Base-by-base conservation (phyloP, 1,140 invertebrate species). In the Reticulitermes speratus region DNA sequence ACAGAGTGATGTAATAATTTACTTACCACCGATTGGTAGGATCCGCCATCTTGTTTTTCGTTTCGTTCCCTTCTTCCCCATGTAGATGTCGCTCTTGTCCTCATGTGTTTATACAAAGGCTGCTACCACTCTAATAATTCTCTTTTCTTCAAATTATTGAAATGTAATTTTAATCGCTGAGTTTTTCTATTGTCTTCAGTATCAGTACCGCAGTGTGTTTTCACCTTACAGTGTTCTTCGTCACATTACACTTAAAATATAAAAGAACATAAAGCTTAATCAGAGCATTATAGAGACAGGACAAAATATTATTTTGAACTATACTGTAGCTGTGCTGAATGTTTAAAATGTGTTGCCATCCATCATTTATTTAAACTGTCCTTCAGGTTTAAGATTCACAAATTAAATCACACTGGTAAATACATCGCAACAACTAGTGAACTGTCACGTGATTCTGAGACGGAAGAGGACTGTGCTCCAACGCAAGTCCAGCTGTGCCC, bases 41-140 rank as follows among this genome's bases (percentile, higher is more conserved):
- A 90, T 91, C 90, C 91, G 90, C 91, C 91, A 92, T 88, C 91
- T 90, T 84, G 91, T 92, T 88, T 92, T 92, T 83, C 90, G 89
- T 88, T 91, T 92, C 85, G 90, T 91, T 88, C 91, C 91, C 90
- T 91, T 91, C 88, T 92, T 92, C 89, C 91, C 91, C 91, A 92
- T 92, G 87, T 89, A 86, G 44, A 83, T 86, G 86, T 86, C 86
- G 44, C 83, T 52, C 85, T 83, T 86, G 85, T 86, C 85, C 65
- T 38, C 85, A 86, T 86, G 83, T 75, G 65, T 75, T 75, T 75
- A n/a, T 25, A 75, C 65, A 75, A 75, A 0, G 65, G 65, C 2
- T 75, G n/a, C n/a, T 25, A 30, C 65, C n/a, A 30, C 65, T 75
- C n/a, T 75, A n/a, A 30, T 16, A 75, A 75, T 2, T 75, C 65